Conservation (phyloP, 2,888 invertebrate species). For the Lacanobia oleracea region DNA sequence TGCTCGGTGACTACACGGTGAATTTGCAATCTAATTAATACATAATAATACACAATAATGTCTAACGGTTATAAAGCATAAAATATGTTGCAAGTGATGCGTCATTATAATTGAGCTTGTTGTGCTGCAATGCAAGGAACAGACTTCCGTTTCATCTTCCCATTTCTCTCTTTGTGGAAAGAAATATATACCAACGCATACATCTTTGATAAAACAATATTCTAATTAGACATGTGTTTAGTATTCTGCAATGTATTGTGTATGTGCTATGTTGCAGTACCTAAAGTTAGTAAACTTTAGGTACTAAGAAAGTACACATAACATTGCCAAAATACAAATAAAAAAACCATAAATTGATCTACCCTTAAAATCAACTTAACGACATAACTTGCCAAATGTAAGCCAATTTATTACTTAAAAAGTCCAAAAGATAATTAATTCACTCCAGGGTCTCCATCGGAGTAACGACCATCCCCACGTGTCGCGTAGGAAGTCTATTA, state of each 20-base stretch:
- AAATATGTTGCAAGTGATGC: too few relatives aligned
- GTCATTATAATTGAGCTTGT: not conserved
- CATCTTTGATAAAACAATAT: too few relatives aligned
- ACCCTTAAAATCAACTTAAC: not conserved
- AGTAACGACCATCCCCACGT: constrained; percentile 58
- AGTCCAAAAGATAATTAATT: constrained; percentile 58
- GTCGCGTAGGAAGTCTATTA: constrained; percentile 74
- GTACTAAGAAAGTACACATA: too few relatives aligned
- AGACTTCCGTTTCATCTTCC: not conserved
- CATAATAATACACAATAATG: too few relatives aligned
- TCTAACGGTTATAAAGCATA: too few relatives aligned
- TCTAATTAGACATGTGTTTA: too few relatives aligned
- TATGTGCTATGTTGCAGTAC: too few relatives aligned
- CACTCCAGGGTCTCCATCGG: constrained; percentile 41
- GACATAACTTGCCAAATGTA: not conserved
- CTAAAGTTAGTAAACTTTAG: too few relatives aligned
- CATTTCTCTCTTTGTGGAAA: not conserved
- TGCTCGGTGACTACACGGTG: too few relatives aligned
- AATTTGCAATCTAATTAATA: too few relatives aligned
- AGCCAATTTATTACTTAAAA: constrained; percentile 23
- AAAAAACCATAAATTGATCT: not conserved
- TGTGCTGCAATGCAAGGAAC: not conserved
- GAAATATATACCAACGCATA: not conserved
- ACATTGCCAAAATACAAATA: too few relatives aligned
- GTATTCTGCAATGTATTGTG: too few relatives aligned